These are phyloP conservation scores for Pagrus major DNA, from an alignment of 2,113 vertebrate genomes.

Conservation along the genomic window DNA sequence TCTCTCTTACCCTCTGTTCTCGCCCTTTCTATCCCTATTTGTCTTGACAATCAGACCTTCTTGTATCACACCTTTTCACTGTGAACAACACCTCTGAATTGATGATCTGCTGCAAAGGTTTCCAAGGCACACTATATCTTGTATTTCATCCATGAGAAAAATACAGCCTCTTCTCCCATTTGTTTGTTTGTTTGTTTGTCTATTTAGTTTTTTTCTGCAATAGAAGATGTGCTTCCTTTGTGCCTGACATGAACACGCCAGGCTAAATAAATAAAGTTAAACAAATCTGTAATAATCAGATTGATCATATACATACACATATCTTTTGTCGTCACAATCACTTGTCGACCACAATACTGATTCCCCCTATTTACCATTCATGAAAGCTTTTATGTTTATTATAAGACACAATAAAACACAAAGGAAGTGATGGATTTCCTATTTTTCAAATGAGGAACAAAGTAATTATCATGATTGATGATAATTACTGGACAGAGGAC, in stretches of 20 bases:
- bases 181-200: too few relatives aligned
- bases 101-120: conserved; percentile 14
- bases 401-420: not conserved
- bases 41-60: conserved; percentile 26
- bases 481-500: not conserved
- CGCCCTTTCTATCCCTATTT: conserved; percentile 20
- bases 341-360: not conserved
- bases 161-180: too few relatives aligned
- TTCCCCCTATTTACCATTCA: not conserved
- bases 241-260: not conserved
- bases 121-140: not conserved
- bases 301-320: not conserved
- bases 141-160: conserved; percentile 6
- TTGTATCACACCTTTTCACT: conserved; percentile 2
- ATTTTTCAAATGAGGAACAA: not conserved
- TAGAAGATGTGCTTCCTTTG: too few relatives aligned
- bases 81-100: conserved; percentile 2
- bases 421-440: not conserved
- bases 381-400: not conserved
- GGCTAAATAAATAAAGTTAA: not conserved
- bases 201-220: too few relatives aligned
- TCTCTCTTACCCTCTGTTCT: conserved; percentile 1
- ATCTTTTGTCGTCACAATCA: not conserved
- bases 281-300: not conserved
- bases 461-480: not conserved